Evolutionary conservation across 2,113 vertebrate genomes (phyloP).

Genomic region (Damaliscus lunatus): DNA sequence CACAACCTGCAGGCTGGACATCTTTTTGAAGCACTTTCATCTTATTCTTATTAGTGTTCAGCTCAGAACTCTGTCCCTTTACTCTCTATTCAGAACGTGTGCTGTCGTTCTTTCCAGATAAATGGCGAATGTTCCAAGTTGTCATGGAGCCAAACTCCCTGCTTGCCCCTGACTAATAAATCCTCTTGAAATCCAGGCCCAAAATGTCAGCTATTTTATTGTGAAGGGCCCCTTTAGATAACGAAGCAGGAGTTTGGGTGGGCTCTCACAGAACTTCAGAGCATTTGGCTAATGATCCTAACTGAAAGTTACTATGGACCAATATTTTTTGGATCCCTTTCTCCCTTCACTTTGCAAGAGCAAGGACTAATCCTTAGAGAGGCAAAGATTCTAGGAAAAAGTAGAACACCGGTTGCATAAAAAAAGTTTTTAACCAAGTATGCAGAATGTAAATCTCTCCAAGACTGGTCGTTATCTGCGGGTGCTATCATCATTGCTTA

Average conservation of each 20-base stretch:
- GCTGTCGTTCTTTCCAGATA: constrained; percentile 56
- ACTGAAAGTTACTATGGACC: constrained; percentile 24
- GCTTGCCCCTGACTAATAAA: not conserved
- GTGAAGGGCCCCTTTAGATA: not conserved
- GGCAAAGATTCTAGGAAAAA: constrained; percentile 67
- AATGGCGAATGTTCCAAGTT: constrained; percentile 42
- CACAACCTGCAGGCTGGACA: not conserved
- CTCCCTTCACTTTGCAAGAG: constrained; percentile 39
- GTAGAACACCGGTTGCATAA: constrained; percentile 58
- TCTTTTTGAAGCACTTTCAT: constrained; percentile 37
- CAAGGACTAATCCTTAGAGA: constrained; percentile 55
- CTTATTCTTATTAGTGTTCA: constrained; percentile 52
- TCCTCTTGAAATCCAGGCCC: constrained; percentile 30
- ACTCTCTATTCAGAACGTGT: constrained; percentile 41
- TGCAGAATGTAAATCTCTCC: constrained; percentile 31
- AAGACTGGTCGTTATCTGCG: not conserved
- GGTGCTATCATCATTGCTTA: not conserved
- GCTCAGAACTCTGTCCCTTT: constrained; percentile 58
- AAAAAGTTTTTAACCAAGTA: constrained; percentile 6
- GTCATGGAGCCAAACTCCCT: constrained; percentile 29
- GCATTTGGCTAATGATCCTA: constrained; percentile 19
- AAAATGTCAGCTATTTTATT: not conserved
- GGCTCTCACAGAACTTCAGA: not conserved
- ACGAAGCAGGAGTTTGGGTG: not conserved
- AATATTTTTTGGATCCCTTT: constrained; percentile 52